These are phyloP conservation scores for Phoxinus dragarum DNA, from an alignment of 2,797 vertebrate genomes.

Conservation along the genomic window DNA sequence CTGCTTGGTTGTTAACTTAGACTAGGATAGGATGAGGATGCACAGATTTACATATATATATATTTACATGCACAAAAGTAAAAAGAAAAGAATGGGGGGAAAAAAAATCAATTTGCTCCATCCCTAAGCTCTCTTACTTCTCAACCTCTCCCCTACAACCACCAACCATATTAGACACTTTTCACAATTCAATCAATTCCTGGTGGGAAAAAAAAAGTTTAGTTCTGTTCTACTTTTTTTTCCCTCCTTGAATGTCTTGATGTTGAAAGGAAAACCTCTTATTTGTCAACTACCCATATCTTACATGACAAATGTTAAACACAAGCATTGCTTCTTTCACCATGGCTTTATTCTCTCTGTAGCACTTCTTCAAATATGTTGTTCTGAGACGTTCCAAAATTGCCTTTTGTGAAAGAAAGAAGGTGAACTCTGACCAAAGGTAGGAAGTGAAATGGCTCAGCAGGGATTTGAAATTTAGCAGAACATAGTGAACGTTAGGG, in stretches of 20 bases:
- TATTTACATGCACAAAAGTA: background rate
- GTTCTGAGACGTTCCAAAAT: background rate
- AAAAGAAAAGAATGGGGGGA: too few species aligned
- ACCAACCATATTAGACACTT: background rate
- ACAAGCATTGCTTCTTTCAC: background rate
- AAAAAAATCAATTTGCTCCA: background rate
- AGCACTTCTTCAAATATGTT: background rate
- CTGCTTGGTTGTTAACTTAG: background rate
- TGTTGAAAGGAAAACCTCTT: background rate
- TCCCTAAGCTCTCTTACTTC: background rate
- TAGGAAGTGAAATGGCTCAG: constrained; percentile 44
- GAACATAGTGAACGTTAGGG: constrained; percentile 38
- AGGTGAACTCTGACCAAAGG: constrained; percentile 41
- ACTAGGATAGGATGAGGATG: background rate
- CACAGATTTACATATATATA: background rate
- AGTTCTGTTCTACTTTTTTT: background rate
- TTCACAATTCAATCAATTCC: background rate
- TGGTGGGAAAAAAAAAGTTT: background rate
- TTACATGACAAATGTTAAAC: background rate
- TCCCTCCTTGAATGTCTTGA: background rate
- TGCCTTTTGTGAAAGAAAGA: constrained; percentile 32
- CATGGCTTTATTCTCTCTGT: background rate
- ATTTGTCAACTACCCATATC: constrained; percentile 8
- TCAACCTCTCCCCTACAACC: background rate
- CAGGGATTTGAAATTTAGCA: constrained; percentile 28